phyloP scores from a whole-genome alignment of 1,140 invertebrate genomes.

The Diabrotica undecimpunctata region DNA sequence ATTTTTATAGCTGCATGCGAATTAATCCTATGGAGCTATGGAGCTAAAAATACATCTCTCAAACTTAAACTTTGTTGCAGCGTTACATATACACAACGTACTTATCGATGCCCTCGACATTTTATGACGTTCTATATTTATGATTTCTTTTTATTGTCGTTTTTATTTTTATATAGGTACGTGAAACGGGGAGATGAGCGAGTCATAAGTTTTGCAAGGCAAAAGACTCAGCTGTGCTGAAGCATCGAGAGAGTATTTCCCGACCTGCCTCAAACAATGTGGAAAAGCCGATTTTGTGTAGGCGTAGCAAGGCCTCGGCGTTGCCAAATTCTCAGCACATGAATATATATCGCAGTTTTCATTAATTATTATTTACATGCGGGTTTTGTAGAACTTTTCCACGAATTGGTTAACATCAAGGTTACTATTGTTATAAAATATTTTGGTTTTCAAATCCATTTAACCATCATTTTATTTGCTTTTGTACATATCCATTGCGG shows the following conservation, averaged over 20 bases:
- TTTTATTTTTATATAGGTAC: neutral
- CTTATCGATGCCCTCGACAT: slow-evolving; percentile 10
- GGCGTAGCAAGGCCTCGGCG: slow-evolving; percentile 6
- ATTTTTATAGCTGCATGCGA: too few relatives aligned
- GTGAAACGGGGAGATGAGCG: neutral
- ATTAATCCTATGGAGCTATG: too few relatives aligned
- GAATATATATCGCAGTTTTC: too few relatives aligned
- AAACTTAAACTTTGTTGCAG: too few relatives aligned
- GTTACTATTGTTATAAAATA: too few relatives aligned
- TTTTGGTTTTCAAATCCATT: too few relatives aligned
- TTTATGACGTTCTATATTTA: slow-evolving; percentile 27
- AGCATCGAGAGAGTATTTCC: neutral
- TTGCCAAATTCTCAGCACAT: neutral
- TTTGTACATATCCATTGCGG: too few relatives aligned
- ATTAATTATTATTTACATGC: too few relatives aligned
- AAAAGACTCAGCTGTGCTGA: slow-evolving; percentile 25
- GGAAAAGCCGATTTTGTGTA: neutral
- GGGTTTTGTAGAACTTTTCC: too few relatives aligned
- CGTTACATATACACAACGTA: neutral
- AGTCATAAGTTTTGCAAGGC: neutral
- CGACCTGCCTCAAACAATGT: slow-evolving; percentile 31
- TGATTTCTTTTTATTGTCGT: slow-evolving; percentile 18
- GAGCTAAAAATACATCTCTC: too few relatives aligned
- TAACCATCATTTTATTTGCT: too few relatives aligned
- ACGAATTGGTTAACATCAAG: too few relatives aligned